A percentile compares a stretch with the other conserved stretches of the same genome.
Conservation (phyloP, 2,113 vertebrate genomes). For the Mus pahari region DNA sequence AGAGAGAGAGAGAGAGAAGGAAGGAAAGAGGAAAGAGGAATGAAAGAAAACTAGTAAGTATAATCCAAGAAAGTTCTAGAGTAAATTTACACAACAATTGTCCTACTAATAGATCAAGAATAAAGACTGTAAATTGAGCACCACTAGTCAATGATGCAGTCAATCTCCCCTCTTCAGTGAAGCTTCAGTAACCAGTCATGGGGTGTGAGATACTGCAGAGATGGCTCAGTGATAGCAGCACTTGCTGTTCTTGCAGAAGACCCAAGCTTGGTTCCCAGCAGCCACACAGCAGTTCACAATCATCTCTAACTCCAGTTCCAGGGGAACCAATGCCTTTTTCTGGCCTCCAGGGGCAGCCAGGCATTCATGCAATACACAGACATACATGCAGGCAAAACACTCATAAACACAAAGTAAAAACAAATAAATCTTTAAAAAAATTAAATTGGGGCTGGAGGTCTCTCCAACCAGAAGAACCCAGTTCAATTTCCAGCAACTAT, state of each 20-base stretch:
- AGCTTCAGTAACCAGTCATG: not conserved
- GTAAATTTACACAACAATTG: not conserved
- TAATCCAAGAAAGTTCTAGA: not conserved
- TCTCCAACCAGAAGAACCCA: not conserved
- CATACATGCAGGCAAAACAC: not conserved
- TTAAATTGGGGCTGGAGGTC: not conserved
- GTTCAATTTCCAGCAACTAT: not conserved
- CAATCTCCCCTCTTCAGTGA: not conserved
- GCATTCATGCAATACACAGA: not conserved
- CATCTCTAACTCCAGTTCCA: not conserved
- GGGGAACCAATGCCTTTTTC: not conserved
- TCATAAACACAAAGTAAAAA: not conserved
- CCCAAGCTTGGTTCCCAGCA: not conserved
- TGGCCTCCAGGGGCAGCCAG: not conserved
- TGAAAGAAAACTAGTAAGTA: not conserved
- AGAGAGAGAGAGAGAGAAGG: accelerated
- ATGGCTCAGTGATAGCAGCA: not conserved
- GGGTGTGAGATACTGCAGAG: not conserved
- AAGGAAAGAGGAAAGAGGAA: not conserved
- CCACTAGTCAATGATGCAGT: not conserved
- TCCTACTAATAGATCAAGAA: not conserved
- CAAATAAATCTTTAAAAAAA: not conserved
- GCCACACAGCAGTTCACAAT: not conserved
- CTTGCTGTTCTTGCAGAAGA: not conserved
- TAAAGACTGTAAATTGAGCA: not conserved